phyloP scores from a whole-genome alignment of 2,888 invertebrate species.

The Copidosoma aretas region DNA sequence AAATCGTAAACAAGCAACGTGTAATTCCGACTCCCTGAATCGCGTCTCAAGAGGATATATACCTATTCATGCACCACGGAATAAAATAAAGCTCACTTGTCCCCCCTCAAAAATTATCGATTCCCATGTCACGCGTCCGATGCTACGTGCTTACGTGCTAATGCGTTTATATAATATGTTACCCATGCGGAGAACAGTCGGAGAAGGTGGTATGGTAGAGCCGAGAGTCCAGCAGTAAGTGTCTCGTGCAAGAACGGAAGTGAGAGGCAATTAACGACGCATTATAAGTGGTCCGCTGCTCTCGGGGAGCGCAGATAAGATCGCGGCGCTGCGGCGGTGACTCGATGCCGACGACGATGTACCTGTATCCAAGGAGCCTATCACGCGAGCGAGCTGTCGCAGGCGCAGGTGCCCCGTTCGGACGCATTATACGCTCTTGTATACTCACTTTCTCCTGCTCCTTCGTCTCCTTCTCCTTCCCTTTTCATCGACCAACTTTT shows the following conservation, averaged over 20 bases:
- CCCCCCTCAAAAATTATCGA: not conserved
- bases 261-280: conserved; percentile 62
- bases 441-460: not conserved
- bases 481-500: too few species aligned
- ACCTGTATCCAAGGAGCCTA: not conserved
- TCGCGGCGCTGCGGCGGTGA: conserved; percentile 44
- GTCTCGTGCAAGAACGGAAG: conserved; percentile 53
- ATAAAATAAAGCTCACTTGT: not conserved
- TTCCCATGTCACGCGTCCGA: conserved; percentile 5
- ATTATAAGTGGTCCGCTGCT: conserved; percentile 57
- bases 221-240: too few species aligned
- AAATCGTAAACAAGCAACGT: too few species aligned
- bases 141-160: not conserved
- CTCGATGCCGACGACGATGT: too few species aligned
- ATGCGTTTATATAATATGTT: too few species aligned
- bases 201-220: too few species aligned
- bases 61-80: too few species aligned
- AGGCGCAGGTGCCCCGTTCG: conserved; percentile 60
- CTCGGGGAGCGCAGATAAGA: conserved; percentile 53
- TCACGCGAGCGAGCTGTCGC: conserved; percentile 33
- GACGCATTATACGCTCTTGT: conserved; percentile 58
- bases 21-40: too few species aligned
- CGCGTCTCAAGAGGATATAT: too few species aligned
- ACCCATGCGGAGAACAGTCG: not conserved
- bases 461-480: not conserved